Base-by-base conservation (phyloP, 2,797 vertebrate genomes). In the Chromis chromis region DNA sequence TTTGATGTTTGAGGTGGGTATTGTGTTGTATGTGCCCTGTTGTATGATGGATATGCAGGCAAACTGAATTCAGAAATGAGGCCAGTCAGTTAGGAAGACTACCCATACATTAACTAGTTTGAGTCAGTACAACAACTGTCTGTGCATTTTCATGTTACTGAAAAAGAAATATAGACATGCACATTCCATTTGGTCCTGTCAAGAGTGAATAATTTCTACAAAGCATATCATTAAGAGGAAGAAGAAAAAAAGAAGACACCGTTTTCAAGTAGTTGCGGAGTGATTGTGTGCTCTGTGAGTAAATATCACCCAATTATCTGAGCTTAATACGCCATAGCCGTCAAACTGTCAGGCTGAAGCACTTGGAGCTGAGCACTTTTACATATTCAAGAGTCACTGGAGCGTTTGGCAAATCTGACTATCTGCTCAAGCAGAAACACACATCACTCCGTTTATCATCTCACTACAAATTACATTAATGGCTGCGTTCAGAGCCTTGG, bases 401-500 rank as follows among this genome's bases (percentile, higher is more conserved):
- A 93, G 91, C 94, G 78, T 94, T 92, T 91, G 91, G 92, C 91
- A 91, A 89, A 93, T 92, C 88, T 89, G 92, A 94, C 90, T 89
- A 78, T 93, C 85, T 93, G 84, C 89, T 93, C 87, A 85, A 85
- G 93, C 92, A 93, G 92, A 94, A 94, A 95, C 82, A 70, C 88
- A 82, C 91, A 94, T 93, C 91, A 90, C 84, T 93, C 90, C 88
- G 90, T 93, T 93, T 90, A 93, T 92, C 86, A 94, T 92, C 90
- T 90, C 82, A 80, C 89, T 91, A 92, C 92, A 94, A 94, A 94
- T 94, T 92, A 88, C 91, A 92, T 91, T 94, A 94, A 94, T 93
- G 89, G 86, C 82, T 92, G 84, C 88, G 85, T 87, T 90, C 89
- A 85, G 69, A 94, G 85, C 72, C 74, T 84, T 27, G 62, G 39